Evolutionary conservation across 1,140 invertebrate species (phyloP), one percentile per base, ranked within the genome.

Genomic region (Drosophila fuyamai): DNA sequence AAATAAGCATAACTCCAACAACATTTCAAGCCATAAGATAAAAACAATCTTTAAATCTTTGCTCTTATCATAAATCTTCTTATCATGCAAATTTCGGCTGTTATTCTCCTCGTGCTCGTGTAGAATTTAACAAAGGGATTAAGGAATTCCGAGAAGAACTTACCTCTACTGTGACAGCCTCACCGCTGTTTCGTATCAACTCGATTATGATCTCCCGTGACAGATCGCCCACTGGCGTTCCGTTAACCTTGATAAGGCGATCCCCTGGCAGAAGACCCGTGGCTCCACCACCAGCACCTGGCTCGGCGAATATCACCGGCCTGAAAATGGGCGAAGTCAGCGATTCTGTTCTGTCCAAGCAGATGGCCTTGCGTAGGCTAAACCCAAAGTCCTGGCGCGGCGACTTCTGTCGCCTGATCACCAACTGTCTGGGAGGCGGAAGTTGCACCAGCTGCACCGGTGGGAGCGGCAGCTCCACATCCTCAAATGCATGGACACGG

Each of bases 361-460:
- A 94, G 91, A 97, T 96, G 4, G 97, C 97, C 76, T 97, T 95
- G n/a, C 98, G 94, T 51, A 99, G 93, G 44, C 97, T 98, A 90
- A 99, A 99, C 1, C 98, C 98, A 92, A 99, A 99, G 92, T 98
- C 98, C 73, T 97, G 97, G 58, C 96, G 94, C 2, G 97, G 96
- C 16, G 96, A 95, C 59, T 97, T 96, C 84, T 97, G 97, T 4
- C 98, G 93, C 61, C 96, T 95, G 29, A 98, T 96, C 0, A 95
- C 95, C 35, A 98, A 91, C 43, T 95, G 94, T 62, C 98, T 93
- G 4, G 97, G 95, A 61, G 95, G 94, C 0, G 97, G 97, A 23
- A 97, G 90, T 72, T 95, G 94, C 36, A 96, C 93, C 7, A 96
- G 95, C 56, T 95, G 94, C 46, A 98, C 94, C 12, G 95, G 94